phyloP scores from a whole-genome alignment of 2,888 invertebrate genomes.

The Pyrrhia umbra region DNA sequence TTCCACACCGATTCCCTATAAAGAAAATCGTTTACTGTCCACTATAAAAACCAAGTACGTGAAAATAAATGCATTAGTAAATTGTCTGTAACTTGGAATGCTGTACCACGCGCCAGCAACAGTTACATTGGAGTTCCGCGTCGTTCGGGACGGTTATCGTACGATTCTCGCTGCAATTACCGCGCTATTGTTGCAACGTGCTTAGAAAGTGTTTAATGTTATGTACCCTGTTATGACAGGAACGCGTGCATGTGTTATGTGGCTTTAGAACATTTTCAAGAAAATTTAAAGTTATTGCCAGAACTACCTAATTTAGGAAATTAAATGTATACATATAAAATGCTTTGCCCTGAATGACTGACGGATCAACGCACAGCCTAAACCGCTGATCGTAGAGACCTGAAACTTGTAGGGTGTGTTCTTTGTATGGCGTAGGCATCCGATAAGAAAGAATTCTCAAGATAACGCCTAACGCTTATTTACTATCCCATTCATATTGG shows the following conservation, averaged over 20 bases:
- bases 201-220: conserved; percentile 18
- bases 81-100: conserved; percentile 20
- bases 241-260: background rate
- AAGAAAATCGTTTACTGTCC: conserved; percentile 19
- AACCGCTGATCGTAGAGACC: too few relatives aligned
- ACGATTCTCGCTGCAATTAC: conserved; percentile 42
- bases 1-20: conserved; percentile 5
- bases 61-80: conserved; percentile 40
- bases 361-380: too few relatives aligned
- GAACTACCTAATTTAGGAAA: too few relatives aligned
- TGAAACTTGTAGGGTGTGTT: too few relatives aligned
- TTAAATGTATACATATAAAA: too few relatives aligned
- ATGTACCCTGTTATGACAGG: background rate
- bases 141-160: conserved; percentile 31
- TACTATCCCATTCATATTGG: too few relatives aligned
- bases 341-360: too few relatives aligned
- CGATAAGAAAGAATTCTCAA: too few relatives aligned
- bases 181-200: conserved; percentile 32
- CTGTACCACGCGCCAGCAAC: background rate
- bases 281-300: background rate
- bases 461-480: too few relatives aligned
- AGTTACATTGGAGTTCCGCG: conserved; percentile 32
- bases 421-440: too few relatives aligned
- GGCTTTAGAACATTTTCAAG: background rate
- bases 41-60: conserved; percentile 36